phyloP scores from a whole-genome alignment of 2,888 invertebrate species.

The Synanthedon tipuliformis region DNA sequence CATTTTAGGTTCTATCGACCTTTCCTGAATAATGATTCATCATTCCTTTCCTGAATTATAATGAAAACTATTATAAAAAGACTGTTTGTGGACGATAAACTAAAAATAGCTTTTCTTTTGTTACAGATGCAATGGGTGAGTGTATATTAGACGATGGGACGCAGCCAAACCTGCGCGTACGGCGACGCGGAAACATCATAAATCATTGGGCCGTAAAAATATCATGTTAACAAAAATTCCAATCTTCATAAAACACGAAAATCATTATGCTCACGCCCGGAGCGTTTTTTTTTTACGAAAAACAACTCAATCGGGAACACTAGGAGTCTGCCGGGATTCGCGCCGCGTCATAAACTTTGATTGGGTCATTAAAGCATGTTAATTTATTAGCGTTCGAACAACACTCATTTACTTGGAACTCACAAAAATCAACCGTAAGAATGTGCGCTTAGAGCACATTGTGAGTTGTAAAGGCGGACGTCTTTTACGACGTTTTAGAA shows the following conservation, averaged over 20 bases:
- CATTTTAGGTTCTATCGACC: too few species aligned
- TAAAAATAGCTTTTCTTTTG: conserved; percentile 54
- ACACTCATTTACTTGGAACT: conserved; percentile 51
- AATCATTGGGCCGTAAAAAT: conserved; percentile 49
- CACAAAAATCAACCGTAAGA: conserved; percentile 44
- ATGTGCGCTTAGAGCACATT: conserved; percentile 24
- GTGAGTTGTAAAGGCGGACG: conserved; percentile 14
- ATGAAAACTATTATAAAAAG: too few species aligned
- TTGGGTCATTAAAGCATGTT: conserved; percentile 68
- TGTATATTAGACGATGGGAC: conserved; percentile 18
- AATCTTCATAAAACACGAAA: conserved; percentile 67
- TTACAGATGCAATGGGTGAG: conserved; percentile 88
- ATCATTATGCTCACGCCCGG: conserved; percentile 46
- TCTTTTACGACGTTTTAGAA: conserved; percentile 38
- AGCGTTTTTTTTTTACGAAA: conserved; percentile 29
- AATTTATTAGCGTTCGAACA: conserved; percentile 65
- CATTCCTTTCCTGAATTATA: too few species aligned
- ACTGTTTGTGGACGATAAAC: neutral
- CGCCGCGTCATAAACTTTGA: conserved; percentile 69
- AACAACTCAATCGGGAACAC: conserved; percentile 68
- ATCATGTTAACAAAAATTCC: conserved; percentile 59
- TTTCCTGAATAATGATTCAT: too few species aligned
- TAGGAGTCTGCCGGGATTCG: conserved; percentile 65
- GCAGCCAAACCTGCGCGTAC: conserved; percentile 4
- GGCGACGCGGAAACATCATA: conserved; percentile 44